Evolutionary conservation across 2,888 invertebrate genomes (phyloP), one percentile per base, ranked within the genome.

Genomic region (Tetragnatha montana): DNA sequence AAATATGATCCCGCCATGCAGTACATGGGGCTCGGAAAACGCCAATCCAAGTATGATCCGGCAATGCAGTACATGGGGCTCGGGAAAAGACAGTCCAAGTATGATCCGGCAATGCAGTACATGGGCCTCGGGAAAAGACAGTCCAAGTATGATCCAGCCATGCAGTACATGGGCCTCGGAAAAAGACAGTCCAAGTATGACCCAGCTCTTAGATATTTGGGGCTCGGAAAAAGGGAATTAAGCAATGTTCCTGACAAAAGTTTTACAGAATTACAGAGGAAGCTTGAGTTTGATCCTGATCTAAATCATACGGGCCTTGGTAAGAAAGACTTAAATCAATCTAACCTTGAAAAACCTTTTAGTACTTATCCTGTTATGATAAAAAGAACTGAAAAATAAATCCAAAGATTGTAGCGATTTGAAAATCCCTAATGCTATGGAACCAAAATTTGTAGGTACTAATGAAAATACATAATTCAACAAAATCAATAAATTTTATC

Each of bases 1-100:
- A 81, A 49, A 19, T 82, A 51, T 80, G 90, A 88, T 79, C 90
- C 90, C 19, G 84, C 90, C 19, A 21, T 88, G n/a, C 79, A 80
- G 22, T 87, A 78, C 22, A 81, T 88, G 88, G 88, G 88, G 17
- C 21, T 84, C 4, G 88, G 83, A 4, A 83, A 88, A 60, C 70
- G 71, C 22, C 71, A 22, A 6, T 22, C 73, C 0, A 22, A 50
- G 7, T 87, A 60, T 81, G 81, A 87, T 75, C 87, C 81, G n/a
- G 86, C 79, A 6, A 22, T 86, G 2, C 21, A 73, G 17, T 87
- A 70, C 35, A 87, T 87, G 73, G 87, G 87, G 7, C 35, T 87
- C 8, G 76, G 81, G 6, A 87, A 87, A 22, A n/a, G 80, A 22
- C 8, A 51, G 8, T 68, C 49, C 50, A 21, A 19, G 17, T 86